These are phyloP conservation scores for Chaetogeoica ovagalla DNA, from an alignment of 2,888 invertebrate genomes.

Conservation along the genomic window DNA sequence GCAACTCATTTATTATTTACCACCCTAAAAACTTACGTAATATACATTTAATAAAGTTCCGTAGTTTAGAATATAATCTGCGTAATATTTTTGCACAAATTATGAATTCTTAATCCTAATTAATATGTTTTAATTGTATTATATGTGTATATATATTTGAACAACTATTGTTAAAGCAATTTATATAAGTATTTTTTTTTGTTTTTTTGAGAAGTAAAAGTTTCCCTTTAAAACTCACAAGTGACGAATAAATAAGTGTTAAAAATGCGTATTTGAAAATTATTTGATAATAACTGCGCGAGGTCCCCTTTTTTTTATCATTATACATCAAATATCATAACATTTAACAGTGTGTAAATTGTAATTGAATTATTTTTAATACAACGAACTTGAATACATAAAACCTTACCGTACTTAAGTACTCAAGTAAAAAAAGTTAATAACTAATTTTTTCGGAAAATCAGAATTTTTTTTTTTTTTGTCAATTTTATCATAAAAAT, in stretches of 20 bases:
- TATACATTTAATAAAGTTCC: not conserved
- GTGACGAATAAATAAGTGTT: not conserved
- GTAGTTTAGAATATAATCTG: not conserved
- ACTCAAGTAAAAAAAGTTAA: no score
- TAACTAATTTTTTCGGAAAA: no score
- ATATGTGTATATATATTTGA: no score
- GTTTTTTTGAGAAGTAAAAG: no score
- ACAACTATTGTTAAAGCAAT: not conserved
- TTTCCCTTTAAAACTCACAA: not conserved
- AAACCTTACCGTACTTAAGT: not conserved
- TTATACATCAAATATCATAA: not conserved
- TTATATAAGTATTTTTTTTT: not conserved
- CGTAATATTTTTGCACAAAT: not conserved
- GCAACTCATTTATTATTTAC: not conserved
- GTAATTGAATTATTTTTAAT: not conserved
- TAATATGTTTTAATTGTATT: not conserved
- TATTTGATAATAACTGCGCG: not conserved
- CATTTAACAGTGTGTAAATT: not conserved
- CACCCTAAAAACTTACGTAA: not conserved
- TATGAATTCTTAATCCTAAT: no score
- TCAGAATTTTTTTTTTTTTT: no score
- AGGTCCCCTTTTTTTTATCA: not conserved
- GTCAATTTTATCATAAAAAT: not conserved
- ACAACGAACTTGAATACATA: not conserved
- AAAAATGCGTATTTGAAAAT: not conserved